Evolutionary conservation across 2,888 invertebrate species (phyloP).

Genomic region (Xestia c-nigrum): DNA sequence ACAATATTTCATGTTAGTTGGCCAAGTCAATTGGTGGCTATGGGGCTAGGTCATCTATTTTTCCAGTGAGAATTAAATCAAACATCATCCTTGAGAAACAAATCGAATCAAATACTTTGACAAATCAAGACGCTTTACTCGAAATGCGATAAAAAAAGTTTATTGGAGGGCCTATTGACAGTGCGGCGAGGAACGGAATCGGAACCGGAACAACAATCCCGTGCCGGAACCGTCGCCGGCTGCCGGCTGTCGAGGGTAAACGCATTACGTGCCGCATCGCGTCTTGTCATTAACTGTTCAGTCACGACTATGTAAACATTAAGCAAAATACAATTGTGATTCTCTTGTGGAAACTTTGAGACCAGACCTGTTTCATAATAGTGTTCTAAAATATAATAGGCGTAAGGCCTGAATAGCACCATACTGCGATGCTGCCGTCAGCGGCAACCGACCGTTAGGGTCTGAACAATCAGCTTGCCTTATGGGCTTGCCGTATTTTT

Average conservation of each 20-base stretch:
- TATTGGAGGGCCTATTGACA: slow-evolving; percentile 55
- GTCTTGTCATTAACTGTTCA: slow-evolving; percentile 40
- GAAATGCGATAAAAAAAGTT: slow-evolving; percentile 38
- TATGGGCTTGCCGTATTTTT: no score
- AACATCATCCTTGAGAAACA: background rate
- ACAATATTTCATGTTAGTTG: no score
- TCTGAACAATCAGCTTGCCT: no score
- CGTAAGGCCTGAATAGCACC: no score
- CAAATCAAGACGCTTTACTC: slow-evolving; percentile 27
- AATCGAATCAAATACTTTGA: slow-evolving; percentile 27
- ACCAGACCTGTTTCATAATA: background rate
- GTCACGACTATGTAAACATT: background rate
- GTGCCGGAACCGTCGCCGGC: slow-evolving; percentile 75
- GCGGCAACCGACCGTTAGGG: no score
- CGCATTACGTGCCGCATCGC: slow-evolving; percentile 70
- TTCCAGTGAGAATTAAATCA: background rate
- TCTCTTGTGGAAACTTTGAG: background rate
- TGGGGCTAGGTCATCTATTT: background rate
- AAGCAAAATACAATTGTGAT: background rate
- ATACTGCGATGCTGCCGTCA: no score
- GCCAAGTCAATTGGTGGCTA: no score
- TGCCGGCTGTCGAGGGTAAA: slow-evolving; percentile 73
- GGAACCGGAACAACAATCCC: slow-evolving; percentile 83
- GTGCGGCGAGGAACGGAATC: slow-evolving; percentile 64
- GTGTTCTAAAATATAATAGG: background rate